Percentiles rank a stretch among this genome's conserved stretches.
Conservation (phyloP, 1,140 invertebrate species). For the Zelostemma sp. region DNA sequence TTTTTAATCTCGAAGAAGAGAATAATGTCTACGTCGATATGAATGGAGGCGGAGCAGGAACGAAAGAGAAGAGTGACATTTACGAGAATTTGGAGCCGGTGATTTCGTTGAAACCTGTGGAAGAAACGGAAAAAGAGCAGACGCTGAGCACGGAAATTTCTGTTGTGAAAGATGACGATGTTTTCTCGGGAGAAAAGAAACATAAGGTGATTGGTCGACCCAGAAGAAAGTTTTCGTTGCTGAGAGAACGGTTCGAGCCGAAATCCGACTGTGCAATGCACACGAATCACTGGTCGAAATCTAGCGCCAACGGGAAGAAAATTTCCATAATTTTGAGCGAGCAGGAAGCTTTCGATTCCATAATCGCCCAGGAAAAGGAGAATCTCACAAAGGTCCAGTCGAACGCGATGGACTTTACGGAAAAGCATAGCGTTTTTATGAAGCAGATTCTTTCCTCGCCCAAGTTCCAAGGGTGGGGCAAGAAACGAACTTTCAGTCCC, state of each 20-base stretch:
- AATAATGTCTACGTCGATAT: conserved; percentile 63
- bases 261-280: conserved; percentile 60
- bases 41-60: conserved; percentile 48
- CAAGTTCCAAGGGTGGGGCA: conserved; percentile 70
- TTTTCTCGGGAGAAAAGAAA: conserved; percentile 31
- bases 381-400: conserved; percentile 41
- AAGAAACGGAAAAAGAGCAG: too few species aligned
- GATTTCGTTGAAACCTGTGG: conserved; percentile 6
- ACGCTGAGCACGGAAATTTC: not conserved
- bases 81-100: conserved; percentile 26
- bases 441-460: conserved; percentile 74
- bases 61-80: conserved; percentile 41
- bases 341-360: conserved; percentile 52
- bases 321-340: conserved; percentile 57
- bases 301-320: conserved; percentile 55
- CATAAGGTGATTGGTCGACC: conserved; percentile 67
- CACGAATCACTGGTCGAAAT: conserved; percentile 48
- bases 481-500: conserved; percentile 53
- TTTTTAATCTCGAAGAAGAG: conserved; percentile 47
- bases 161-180: not conserved
- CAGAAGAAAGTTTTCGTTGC: conserved; percentile 73
- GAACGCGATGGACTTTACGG: conserved; percentile 64
- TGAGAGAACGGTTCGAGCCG: conserved; percentile 74
- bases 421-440: conserved; percentile 72
- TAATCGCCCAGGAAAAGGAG: conserved; percentile 54